These are phyloP conservation scores for Iguana delicatissima DNA, from an alignment of 2,797 vertebrate species.

Conservation along the genomic window DNA sequence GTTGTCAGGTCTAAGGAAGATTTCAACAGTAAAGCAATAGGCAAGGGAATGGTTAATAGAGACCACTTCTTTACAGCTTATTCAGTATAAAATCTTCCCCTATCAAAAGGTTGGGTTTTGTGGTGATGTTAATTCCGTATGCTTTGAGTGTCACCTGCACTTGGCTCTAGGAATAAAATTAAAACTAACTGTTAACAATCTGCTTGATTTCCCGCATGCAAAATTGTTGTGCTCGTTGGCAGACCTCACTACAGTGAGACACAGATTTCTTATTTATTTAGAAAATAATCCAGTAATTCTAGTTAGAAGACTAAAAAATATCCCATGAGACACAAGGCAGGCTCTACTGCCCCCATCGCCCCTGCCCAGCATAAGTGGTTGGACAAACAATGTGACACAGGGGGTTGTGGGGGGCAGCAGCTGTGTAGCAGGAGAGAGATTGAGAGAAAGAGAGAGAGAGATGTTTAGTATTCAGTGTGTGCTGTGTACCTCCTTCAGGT, in stretches of 20 bases:
- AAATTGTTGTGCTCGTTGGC: no score
- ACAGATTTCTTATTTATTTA: no score
- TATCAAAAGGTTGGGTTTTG: neutral
- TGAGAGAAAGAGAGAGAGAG: neutral
- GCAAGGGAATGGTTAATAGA: neutral
- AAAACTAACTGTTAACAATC: neutral
- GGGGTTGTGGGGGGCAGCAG: neutral
- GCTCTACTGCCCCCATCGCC: neutral
- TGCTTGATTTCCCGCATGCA: neutral
- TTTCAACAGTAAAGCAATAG: no score
- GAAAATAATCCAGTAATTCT: neutral
- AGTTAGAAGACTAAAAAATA: neutral
- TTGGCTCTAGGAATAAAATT: neutral
- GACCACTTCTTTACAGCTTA: neutral
- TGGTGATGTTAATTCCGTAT: neutral
- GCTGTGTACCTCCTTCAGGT: neutral
- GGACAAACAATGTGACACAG: slow-evolving; percentile 5
- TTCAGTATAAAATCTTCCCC: no score
- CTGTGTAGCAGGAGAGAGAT: no score
- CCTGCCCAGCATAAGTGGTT: neutral
- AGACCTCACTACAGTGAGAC: neutral
- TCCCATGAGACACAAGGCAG: neutral
- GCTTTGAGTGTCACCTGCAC: neutral
- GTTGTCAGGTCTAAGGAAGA: neutral
- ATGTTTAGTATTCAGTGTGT: neutral